Conservation (phyloP, 2,888 invertebrate species). For the Tolmerus cingulatus region DNA sequence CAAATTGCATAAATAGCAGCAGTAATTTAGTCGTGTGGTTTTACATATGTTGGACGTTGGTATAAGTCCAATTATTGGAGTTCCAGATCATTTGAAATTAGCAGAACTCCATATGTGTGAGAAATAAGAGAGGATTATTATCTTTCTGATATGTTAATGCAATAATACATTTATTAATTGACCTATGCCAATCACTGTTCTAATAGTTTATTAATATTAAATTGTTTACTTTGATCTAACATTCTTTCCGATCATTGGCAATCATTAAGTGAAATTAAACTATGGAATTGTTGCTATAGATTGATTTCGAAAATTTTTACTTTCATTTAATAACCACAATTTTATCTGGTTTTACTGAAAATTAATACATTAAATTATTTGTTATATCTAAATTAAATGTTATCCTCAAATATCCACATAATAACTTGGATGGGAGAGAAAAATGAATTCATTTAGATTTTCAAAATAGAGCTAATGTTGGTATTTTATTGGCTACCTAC, state of each 20-base stretch:
- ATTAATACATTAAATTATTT: no score
- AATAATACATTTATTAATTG: background rate
- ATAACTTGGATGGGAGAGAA: no score
- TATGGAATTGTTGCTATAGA: no score
- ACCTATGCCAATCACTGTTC: background rate
- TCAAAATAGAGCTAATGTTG: no score
- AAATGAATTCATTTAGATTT: no score
- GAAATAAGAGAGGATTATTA: background rate
- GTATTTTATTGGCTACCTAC: no score
- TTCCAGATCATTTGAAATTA: background rate
- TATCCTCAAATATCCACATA: no score
- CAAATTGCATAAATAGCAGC: background rate
- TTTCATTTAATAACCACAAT: no score
- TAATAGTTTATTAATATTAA: background rate
- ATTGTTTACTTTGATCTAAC: background rate
- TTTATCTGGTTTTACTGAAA: no score
- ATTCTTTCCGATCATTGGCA: background rate
- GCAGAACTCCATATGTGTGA: background rate
- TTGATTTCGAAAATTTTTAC: no score
- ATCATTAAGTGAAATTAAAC: background rate
- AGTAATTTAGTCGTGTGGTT: background rate
- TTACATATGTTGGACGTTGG: background rate
- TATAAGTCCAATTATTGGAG: background rate
- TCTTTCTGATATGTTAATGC: background rate
- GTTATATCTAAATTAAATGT: no score